Evolutionary conservation across 2,888 invertebrate species (phyloP).

Genomic region (Chalcosyrphus nemorum): DNA sequence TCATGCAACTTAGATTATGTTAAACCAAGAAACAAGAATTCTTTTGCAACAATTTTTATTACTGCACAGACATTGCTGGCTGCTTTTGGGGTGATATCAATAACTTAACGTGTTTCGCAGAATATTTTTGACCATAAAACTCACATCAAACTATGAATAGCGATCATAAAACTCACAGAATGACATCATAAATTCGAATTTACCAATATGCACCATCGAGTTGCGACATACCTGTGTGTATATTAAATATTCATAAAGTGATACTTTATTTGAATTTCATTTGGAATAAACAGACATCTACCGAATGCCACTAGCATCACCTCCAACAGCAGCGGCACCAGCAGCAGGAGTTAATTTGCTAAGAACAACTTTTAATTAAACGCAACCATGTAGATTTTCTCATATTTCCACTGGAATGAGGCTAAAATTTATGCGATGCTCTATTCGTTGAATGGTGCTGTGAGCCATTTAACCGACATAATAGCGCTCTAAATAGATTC

Average conservation of each 20-base stretch:
- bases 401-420: constrained; percentile 25
- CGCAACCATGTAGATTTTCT: constrained; percentile 20
- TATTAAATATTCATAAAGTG: constrained; percentile 57
- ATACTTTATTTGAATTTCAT: constrained; percentile 14
- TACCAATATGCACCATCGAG: background rate
- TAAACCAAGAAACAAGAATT: no score
- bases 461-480: background rate
- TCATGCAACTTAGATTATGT: background rate
- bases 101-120: constrained; percentile 14
- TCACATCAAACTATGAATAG: constrained; percentile 37
- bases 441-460: background rate
- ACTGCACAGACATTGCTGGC: background rate
- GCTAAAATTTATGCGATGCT: constrained; percentile 45
- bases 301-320: constrained; percentile 18
- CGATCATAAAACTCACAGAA: constrained; percentile 45
- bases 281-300: constrained; percentile 1
- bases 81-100: background rate
- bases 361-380: constrained; percentile 58
- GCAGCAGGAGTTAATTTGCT: constrained; percentile 39
- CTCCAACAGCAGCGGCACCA: constrained; percentile 38
- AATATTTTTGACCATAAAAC: constrained; percentile 45
- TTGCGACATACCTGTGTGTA: background rate
- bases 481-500: constrained; percentile 29
- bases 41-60: background rate
- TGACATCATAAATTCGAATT: constrained; percentile 53